These are phyloP conservation scores for Plebejus anna DNA, from an alignment of 2,888 invertebrate genomes.

Conservation along the genomic window DNA sequence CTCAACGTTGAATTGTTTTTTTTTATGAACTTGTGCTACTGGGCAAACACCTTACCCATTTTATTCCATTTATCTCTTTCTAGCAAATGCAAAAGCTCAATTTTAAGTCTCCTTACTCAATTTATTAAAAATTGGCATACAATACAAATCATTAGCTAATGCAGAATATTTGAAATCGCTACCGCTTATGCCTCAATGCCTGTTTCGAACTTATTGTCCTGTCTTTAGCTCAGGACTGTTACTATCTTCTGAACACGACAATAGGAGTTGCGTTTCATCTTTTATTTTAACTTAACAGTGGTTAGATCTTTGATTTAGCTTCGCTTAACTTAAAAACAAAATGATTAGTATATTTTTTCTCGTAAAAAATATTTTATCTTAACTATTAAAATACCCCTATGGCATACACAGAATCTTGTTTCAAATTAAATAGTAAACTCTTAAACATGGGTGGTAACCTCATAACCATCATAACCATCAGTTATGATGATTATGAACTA, in stretches of 20 bases:
- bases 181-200: background rate
- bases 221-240: constrained; percentile 14
- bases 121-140: no score
- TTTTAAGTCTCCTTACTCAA: no score
- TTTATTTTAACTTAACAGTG: background rate
- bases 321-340: no score
- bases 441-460: background rate
- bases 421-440: no score
- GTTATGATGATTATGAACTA: background rate
- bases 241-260: constrained; percentile 2
- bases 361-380: no score
- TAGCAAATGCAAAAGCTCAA: no score
- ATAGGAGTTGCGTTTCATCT: background rate
- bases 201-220: constrained; percentile 18
- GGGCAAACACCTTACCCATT: background rate
- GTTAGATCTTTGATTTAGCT: background rate
- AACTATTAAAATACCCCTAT: no score
- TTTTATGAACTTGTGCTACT: background rate
- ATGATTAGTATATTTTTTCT: no score
- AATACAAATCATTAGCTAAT: background rate
- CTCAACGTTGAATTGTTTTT: background rate
- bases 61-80: no score
- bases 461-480: no score
- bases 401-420: no score
- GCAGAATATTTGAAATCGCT: background rate